phyloP scores from a whole-genome alignment of 2,888 invertebrate species.

The Nomada fucata region DNA sequence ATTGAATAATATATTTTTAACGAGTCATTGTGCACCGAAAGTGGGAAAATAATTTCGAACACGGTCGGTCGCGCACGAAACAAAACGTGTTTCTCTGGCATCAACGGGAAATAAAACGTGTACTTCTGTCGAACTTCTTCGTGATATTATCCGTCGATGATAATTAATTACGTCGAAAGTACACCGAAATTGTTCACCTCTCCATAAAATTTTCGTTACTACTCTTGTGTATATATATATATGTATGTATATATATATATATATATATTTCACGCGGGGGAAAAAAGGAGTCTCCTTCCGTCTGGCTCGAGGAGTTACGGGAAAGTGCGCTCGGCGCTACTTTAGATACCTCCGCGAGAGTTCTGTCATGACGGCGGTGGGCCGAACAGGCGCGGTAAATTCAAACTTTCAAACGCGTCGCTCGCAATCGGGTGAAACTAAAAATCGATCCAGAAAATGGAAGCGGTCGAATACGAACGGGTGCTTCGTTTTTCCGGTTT shows the following conservation, averaged over 20 bases:
- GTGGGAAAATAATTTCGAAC: conserved; percentile 18
- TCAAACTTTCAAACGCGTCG: conserved; percentile 30
- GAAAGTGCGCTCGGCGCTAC: conserved; percentile 34
- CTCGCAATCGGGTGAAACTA: conserved; percentile 1
- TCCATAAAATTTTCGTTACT: conserved; percentile 10
- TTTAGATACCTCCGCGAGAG: conserved; percentile 26
- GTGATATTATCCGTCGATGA: neutral
- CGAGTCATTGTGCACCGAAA: neutral
- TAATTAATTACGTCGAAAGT: neutral
- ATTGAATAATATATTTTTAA: conserved; percentile 11
- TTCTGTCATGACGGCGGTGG: conserved; percentile 33
- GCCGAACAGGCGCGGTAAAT: conserved; percentile 40
- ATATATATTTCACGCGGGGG: neutral
- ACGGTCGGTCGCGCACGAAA: neutral
- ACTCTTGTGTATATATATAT: neutral
- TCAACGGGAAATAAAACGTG: neutral
- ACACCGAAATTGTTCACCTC: conserved; percentile 8
- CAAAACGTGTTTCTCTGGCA: neutral
- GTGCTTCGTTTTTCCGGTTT: neutral
- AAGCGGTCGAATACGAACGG: neutral
- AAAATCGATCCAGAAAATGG: conserved; percentile 9
- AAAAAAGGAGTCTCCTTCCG: neutral
- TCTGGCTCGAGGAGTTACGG: conserved; percentile 25
- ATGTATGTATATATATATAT: too few relatives aligned
- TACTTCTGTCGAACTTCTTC: neutral